A percentile compares a stretch with the other conserved stretches of the same genome.
Evolutionary conservation across 1,140 invertebrate species (phyloP).

Genomic region (Trialeurodes vaporariorum): DNA sequence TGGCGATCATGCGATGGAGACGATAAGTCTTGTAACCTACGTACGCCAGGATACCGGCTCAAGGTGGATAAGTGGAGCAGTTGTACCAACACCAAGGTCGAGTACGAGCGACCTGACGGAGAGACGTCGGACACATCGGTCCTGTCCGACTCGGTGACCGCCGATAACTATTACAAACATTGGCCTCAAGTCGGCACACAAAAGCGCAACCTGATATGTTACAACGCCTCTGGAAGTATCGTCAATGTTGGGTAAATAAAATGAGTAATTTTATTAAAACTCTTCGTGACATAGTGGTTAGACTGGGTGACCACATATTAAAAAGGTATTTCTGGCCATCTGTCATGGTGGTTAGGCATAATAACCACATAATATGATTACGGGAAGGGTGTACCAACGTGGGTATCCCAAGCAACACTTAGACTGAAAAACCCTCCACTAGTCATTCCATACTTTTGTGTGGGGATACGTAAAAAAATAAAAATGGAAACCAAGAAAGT

Average conservation of each 20-base stretch:
- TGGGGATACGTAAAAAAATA: too few species aligned
- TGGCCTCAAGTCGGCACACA: conserved; percentile 35
- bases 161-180: conserved; percentile 29
- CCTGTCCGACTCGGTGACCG: conserved; percentile 9
- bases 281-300: too few species aligned
- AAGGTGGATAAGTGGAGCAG: conserved; percentile 28
- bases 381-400: too few species aligned
- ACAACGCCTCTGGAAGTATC: conserved; percentile 26
- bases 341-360: too few species aligned
- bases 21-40: conserved; percentile 17
- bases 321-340: too few species aligned
- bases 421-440: too few species aligned
- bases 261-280: too few species aligned
- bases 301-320: too few species aligned
- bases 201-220: conserved; percentile 30
- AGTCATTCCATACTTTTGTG: too few species aligned
- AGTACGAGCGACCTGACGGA: conserved; percentile 5
- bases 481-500: too few species aligned
- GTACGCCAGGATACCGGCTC: conserved; percentile 19
- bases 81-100: conserved; percentile 17
- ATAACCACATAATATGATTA: too few species aligned
- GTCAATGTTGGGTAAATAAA: conserved; percentile 30
- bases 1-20: conserved; percentile 27
- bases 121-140: conserved; percentile 7
- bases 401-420: too few species aligned